phyloP scores from a whole-genome alignment of 2,797 vertebrate genomes.

The Alouatta caraya region DNA sequence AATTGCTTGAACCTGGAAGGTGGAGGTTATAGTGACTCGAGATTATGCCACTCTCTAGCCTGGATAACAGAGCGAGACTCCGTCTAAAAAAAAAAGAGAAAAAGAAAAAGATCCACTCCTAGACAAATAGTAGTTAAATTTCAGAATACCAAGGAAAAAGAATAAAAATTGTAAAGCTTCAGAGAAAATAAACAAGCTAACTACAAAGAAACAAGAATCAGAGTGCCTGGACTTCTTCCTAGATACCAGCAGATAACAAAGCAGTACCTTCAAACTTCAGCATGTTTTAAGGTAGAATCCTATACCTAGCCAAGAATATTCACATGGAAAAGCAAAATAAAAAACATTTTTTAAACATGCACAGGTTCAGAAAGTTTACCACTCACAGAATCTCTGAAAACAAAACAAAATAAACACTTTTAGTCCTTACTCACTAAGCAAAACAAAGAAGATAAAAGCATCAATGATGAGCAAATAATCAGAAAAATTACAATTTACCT shows the following conservation, averaged over 20 bases:
- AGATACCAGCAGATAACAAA: neutral
- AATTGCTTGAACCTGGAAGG: no score
- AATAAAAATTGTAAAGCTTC: neutral
- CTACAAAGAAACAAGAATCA: neutral
- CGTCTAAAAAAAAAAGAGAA: no score
- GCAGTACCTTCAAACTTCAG: neutral
- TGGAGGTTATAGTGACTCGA: no score
- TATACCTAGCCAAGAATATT: neutral
- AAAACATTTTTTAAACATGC: neutral
- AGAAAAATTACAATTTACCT: neutral
- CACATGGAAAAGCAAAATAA: neutral
- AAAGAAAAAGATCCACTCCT: neutral
- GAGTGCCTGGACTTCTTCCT: neutral
- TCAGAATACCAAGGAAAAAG: neutral
- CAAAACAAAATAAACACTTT: neutral
- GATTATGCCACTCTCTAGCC: no score
- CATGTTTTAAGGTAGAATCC: neutral
- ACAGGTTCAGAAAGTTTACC: neutral
- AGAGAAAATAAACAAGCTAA: neutral
- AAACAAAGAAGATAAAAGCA: neutral
- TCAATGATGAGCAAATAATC: neutral
- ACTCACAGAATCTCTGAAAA: neutral
- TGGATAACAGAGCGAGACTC: no score
- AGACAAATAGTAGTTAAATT: neutral
- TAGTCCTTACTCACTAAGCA: neutral